phyloP scores from a whole-genome alignment of 2,888 invertebrate genomes.

The Elgonia sp. region DNA sequence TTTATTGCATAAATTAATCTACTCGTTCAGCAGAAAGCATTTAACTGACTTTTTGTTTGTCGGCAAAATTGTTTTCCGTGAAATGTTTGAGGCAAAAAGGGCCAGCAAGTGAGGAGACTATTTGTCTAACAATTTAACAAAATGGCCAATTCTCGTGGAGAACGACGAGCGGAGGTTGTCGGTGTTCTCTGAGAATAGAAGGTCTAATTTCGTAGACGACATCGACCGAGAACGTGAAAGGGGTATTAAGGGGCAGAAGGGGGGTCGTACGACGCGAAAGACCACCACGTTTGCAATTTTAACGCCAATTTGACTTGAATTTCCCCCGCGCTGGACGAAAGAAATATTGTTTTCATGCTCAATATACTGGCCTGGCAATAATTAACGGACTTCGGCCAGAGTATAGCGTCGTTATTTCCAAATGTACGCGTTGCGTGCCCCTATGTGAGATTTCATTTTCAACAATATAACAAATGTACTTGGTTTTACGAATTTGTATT shows the following conservation, averaged over 20 bases:
- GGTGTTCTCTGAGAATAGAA: conserved; percentile 85
- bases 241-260: conserved; percentile 48
- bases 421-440: conserved; percentile 3
- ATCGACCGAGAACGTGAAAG: conserved; percentile 55
- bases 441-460: no score
- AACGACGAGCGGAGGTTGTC: conserved; percentile 13
- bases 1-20: no score
- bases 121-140: conserved; percentile 71
- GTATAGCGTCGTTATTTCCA: conserved; percentile 36
- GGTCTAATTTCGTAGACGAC: conserved; percentile 85
- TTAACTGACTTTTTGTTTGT: conserved; percentile 21
- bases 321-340: conserved; percentile 82
- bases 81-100: conserved; percentile 44
- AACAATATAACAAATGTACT: no score
- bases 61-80: conserved; percentile 48
- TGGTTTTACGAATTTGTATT: no score
- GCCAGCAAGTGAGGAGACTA: conserved; percentile 28
- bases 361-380: conserved; percentile 85
- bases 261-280: conserved; percentile 77
- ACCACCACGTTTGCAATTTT: conserved; percentile 87
- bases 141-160: conserved; percentile 62
- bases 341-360: conserved; percentile 86
- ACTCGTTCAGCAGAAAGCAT: no score
- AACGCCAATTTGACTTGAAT: conserved; percentile 87
- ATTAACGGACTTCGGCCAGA: conserved; percentile 82